phyloP scores from a whole-genome alignment of 2,888 invertebrate genomes.

The Amblyteles armatorius region DNA sequence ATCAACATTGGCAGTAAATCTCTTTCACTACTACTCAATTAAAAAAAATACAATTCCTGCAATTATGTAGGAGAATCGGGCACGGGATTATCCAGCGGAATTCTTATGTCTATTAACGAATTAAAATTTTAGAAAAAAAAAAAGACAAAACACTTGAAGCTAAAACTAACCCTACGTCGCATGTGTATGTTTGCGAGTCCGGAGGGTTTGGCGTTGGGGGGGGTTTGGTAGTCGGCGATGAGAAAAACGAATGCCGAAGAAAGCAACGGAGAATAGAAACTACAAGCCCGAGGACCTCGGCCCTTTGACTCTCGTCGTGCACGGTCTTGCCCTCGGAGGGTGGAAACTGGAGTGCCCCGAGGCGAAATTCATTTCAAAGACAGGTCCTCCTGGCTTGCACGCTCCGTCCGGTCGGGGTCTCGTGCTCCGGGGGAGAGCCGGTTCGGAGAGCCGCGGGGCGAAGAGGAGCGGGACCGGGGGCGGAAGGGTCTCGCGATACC shows the following conservation, averaged over 20 bases:
- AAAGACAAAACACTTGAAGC: too few relatives aligned
- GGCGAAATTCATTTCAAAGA: slow-evolving; percentile 74
- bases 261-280: slow-evolving; percentile 50
- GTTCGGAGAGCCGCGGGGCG: background rate
- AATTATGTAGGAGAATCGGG: too few relatives aligned
- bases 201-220: too few relatives aligned
- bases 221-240: background rate
- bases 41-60: too few relatives aligned
- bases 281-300: slow-evolving; percentile 36
- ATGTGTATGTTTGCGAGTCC: too few relatives aligned
- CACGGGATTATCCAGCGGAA: too few relatives aligned
- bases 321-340: slow-evolving; percentile 13
- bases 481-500: slow-evolving; percentile 15
- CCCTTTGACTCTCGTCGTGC: slow-evolving; percentile 27
- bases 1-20: too few relatives aligned
- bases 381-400: slow-evolving; percentile 44
- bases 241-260: slow-evolving; percentile 17
- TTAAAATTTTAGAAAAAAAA: too few relatives aligned
- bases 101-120: too few relatives aligned
- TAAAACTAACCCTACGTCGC: too few relatives aligned
- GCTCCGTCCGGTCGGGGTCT: slow-evolving; percentile 49
- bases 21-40: too few relatives aligned
- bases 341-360: slow-evolving; percentile 67
- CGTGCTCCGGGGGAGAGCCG: slow-evolving; percentile 8
- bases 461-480: background rate